Evolutionary conservation across 2,797 vertebrate species (phyloP).

Genomic region (Malacoraja senta): DNA sequence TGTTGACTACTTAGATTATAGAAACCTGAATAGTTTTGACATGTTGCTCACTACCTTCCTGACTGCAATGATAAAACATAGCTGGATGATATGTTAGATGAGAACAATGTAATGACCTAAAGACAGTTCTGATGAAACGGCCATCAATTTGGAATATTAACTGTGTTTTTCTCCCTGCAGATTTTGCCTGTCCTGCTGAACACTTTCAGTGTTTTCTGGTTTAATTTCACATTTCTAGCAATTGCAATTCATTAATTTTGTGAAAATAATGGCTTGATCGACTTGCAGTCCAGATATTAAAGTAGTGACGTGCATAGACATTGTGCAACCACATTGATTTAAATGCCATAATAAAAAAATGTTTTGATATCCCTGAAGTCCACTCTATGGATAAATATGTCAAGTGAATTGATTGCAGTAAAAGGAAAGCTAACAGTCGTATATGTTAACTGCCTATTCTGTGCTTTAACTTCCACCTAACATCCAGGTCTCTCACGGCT

Average conservation of each 20-base stretch:
- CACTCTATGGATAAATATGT: neutral
- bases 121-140: too few relatives aligned
- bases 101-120: neutral
- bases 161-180: too few relatives aligned
- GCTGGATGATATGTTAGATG: neutral
- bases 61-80: neutral
- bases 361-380: neutral
- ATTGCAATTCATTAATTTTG: too few relatives aligned
- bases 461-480: neutral
- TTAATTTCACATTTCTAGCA: too few relatives aligned
- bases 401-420: neutral
- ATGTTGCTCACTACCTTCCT: neutral
- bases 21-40: neutral
- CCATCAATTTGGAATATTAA: too few relatives aligned
- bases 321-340: neutral
- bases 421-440: neutral
- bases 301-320: neutral
- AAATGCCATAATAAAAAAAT: neutral
- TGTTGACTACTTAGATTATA: neutral
- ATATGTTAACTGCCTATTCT: neutral
- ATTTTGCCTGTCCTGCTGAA: too few relatives aligned
- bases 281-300: neutral
- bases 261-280: too few relatives aligned
- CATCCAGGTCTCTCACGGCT: neutral
- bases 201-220: too few relatives aligned